Conservation (phyloP, 2,888 invertebrate genomes). For the Ethmia dodecea region DNA sequence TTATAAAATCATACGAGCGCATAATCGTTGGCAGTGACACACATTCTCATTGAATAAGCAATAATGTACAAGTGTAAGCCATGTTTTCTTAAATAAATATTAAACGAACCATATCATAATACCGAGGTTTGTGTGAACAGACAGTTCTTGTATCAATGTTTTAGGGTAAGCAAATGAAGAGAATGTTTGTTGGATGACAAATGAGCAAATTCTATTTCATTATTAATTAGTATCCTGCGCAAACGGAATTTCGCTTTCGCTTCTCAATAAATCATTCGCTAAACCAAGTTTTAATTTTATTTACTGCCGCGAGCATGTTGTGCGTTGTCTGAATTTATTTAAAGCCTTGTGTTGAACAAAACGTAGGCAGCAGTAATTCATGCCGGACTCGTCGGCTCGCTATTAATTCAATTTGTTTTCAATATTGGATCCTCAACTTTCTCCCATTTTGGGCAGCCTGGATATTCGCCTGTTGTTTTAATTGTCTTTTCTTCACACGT, state of each 20-base stretch:
- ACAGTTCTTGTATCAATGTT: constrained; percentile 24
- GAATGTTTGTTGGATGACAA: constrained; percentile 4
- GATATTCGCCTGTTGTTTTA: constrained; percentile 23
- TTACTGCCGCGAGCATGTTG: constrained; percentile 16
- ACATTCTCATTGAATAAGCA: constrained; percentile 51
- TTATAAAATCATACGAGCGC: constrained; percentile 47
- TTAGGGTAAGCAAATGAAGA: constrained; percentile 26
- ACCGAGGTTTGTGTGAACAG: constrained; percentile 19
- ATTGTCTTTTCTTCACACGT: constrained; percentile 11
- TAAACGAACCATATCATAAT: constrained; percentile 34
- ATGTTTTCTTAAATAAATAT: constrained; percentile 49
- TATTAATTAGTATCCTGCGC: constrained; percentile 4
- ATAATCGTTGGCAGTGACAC: constrained; percentile 65
- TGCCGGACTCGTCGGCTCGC: constrained; percentile 30
- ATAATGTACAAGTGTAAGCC: constrained; percentile 43
- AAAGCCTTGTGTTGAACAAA: constrained; percentile 20
- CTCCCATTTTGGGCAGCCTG: constrained; percentile 40
- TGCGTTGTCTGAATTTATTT: constrained; percentile 21
- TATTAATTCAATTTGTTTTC: constrained; percentile 51
- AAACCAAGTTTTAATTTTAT: constrained; percentile 15
- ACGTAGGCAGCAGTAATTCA: constrained; percentile 48
- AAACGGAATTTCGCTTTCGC: constrained; percentile 1
- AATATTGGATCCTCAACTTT: constrained; percentile 45
- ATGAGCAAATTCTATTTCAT: constrained; percentile 9
- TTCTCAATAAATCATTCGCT: not conserved